Evolutionary conservation across 2,797 vertebrate genomes (phyloP).

Genomic region (Thamnophis elegans): DNA sequence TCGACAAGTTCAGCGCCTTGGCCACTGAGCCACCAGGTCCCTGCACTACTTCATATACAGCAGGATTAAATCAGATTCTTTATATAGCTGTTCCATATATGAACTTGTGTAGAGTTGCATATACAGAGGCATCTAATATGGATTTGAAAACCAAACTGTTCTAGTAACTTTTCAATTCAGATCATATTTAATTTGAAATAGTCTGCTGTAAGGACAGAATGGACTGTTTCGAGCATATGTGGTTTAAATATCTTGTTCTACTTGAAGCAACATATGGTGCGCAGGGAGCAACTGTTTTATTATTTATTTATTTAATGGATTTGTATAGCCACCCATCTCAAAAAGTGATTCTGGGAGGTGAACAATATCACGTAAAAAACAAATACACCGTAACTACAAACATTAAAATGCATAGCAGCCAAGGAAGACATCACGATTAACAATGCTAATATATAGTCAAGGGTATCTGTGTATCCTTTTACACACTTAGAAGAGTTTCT

Average conservation of each 20-base stretch:
- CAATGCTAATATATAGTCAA: not conserved
- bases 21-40: too few species aligned
- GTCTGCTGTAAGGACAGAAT: not conserved
- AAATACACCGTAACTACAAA: not conserved
- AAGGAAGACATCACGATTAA: not conserved
- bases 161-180: not conserved
- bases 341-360: not conserved
- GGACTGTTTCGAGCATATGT: not conserved
- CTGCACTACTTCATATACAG: accelerated
- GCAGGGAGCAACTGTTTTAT: not conserved
- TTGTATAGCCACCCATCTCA: not conserved
- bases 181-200: not conserved
- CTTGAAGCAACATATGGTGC: not conserved
- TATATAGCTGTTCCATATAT: not conserved
- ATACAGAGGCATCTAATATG: not conserved
- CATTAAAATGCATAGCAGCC: not conserved
- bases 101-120: not conserved
- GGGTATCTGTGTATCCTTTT: not conserved
- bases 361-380: not conserved
- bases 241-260: not conserved
- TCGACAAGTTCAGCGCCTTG: too few species aligned
- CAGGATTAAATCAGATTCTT: not conserved
- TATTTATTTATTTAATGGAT: not conserved
- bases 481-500: not conserved
- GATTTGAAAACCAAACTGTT: not conserved